Evolutionary conservation across 2,888 invertebrate genomes (phyloP).

Genomic region (Mongoloraphidia duomilia): DNA sequence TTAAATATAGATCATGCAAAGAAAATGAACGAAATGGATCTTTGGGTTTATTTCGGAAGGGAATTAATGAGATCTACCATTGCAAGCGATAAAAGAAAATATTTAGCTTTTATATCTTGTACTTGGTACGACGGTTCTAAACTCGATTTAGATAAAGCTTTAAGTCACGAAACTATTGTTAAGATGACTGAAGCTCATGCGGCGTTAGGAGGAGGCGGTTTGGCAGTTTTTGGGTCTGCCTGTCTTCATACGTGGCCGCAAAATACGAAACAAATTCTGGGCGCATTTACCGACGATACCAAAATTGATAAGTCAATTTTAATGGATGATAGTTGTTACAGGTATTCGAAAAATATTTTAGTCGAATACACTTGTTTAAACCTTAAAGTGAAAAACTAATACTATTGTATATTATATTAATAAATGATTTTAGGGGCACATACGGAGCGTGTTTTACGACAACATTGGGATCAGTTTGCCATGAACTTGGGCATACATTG

Average conservation of each 20-base stretch:
- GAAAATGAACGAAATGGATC: conserved; percentile 56
- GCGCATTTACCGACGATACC: conserved; percentile 40
- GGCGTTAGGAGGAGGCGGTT: conserved; percentile 83
- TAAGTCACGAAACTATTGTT: conserved; percentile 54
- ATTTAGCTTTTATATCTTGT: conserved; percentile 78
- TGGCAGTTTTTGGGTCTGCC: conserved; percentile 82
- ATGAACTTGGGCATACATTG: conserved; percentile 89
- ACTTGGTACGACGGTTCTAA: conserved; percentile 56
- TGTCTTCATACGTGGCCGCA: conserved; percentile 85
- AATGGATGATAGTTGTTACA: conserved; percentile 87
- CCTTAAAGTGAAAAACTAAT: no score
- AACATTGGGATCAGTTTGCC: conserved; percentile 79
- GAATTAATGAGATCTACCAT: conserved; percentile 63
- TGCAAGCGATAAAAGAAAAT: conserved; percentile 59
- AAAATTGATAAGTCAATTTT: conserved; percentile 55
- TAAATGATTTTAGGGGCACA: conserved; percentile 43
- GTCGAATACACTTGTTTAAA: no score
- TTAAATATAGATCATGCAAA: conserved; percentile 56
- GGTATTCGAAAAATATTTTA: conserved; percentile 24
- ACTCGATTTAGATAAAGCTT: conserved; percentile 38
- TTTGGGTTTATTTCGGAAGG: conserved; percentile 75
- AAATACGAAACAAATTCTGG: conserved; percentile 47
- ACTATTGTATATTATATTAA: background rate
- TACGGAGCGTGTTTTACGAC: conserved; percentile 80
- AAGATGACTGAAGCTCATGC: conserved; percentile 64